These are phyloP conservation scores for Glossophaga mutica DNA, from an alignment of 2,797 vertebrate species.

Conservation along the genomic window DNA sequence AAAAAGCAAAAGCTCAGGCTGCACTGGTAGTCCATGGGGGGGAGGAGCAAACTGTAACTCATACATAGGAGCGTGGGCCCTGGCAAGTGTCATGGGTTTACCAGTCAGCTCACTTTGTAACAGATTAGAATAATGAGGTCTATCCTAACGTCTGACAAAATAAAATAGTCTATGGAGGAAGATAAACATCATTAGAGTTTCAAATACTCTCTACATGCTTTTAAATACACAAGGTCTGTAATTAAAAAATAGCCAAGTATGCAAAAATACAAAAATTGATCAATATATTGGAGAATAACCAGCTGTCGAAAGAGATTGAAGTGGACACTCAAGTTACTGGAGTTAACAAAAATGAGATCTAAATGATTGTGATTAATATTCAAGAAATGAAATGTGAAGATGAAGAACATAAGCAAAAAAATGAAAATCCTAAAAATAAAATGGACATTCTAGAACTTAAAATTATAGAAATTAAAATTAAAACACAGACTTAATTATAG, in stretches of 20 bases:
- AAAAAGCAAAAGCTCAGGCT: background rate
- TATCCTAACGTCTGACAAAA: background rate
- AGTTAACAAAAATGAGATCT: background rate
- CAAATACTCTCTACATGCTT: background rate
- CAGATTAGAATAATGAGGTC: too few relatives aligned
- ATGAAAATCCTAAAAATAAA: background rate
- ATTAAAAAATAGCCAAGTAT: background rate
- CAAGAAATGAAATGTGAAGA: background rate
- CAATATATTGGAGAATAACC: background rate
- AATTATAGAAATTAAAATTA: background rate
- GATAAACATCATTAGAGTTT: background rate
- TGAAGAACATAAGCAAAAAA: background rate
- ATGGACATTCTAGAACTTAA: background rate
- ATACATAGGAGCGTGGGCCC: background rate
- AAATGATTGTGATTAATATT: background rate
- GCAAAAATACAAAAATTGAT: background rate
- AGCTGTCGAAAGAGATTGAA: background rate
- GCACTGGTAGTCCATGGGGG: background rate
- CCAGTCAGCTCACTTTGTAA: background rate
- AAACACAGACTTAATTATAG: background rate
- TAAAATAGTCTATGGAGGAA: background rate
- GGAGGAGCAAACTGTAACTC: background rate
- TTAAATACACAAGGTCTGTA: background rate
- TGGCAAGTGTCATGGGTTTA: background rate
- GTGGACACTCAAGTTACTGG: background rate